Evolutionary conservation across 2,888 invertebrate genomes (phyloP).

Genomic region (Alentia gelatinosa): DNA sequence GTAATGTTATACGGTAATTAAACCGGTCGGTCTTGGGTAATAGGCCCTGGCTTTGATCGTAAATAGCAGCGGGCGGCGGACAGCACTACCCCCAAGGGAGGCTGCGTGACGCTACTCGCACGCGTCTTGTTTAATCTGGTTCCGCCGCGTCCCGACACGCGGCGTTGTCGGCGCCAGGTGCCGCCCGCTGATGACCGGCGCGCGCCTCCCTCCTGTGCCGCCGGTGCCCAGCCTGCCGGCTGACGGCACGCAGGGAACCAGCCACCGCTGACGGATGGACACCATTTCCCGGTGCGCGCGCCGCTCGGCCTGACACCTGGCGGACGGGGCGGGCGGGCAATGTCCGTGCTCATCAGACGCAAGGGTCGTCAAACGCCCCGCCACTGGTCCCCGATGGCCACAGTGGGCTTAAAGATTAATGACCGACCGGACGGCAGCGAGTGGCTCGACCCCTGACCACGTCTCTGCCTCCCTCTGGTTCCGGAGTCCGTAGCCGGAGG

Average conservation of each 20-base stretch:
- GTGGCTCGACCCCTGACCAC: not conserved
- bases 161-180: not conserved
- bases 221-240: not conserved
- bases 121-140: not conserved
- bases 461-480: not conserved
- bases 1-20: constrained; percentile 41
- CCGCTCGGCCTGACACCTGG: constrained; percentile 6
- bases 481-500: not conserved
- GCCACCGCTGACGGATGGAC: constrained; percentile 19
- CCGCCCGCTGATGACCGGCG: not conserved
- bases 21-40: constrained; percentile 23
- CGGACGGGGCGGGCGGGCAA: not conserved
- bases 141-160: not conserved
- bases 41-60: constrained; percentile 15
- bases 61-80: not conserved
- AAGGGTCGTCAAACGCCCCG: not conserved
- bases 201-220: not conserved
- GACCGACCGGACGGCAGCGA: not conserved
- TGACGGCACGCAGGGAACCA: not conserved
- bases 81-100: not conserved
- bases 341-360: not conserved
- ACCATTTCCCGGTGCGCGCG: constrained; percentile 31
- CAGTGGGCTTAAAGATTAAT: not conserved
- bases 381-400: not conserved
- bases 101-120: not conserved